A percentile compares a stretch with the other conserved stretches of the same genome.
phyloP scores from a whole-genome alignment of 2,888 invertebrate genomes.

The Chironomus tentans region DNA sequence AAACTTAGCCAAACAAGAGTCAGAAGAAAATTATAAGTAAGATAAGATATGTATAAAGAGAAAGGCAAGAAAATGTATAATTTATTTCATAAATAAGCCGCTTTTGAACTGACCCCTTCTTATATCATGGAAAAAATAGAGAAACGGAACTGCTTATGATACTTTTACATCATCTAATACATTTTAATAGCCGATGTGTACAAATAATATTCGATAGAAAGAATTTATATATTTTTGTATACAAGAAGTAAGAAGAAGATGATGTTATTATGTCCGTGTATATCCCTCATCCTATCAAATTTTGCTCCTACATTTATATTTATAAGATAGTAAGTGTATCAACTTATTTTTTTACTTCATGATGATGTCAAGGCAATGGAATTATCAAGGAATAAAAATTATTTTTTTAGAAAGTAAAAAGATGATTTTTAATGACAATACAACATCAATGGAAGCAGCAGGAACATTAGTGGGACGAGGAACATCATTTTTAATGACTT shows the following conservation, averaged over 20 bases:
- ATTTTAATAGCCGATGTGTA: conserved; percentile 26
- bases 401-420: no score
- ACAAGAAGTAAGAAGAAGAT: no score
- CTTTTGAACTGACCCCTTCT: conserved; percentile 26
- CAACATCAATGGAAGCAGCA: no score
- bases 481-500: conserved; percentile 15
- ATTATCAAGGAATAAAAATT: neutral
- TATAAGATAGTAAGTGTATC: neutral
- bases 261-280: neutral
- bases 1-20: neutral
- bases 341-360: no score
- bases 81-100: conserved; percentile 26
- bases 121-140: neutral
- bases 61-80: conserved; percentile 10
- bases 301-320: neutral
- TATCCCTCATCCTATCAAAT: neutral
- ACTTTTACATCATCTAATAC: conserved; percentile 24
- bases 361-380: neutral
- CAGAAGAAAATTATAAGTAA: neutral
- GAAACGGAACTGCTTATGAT: conserved; percentile 7
- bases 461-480: no score
- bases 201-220: conserved; percentile 16
- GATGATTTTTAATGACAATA: no score
- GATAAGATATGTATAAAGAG: neutral
- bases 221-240: neutral